Evolutionary conservation across 2,888 invertebrate genomes (phyloP), one percentile per base, ranked within the genome.

Genomic region (Lissonota sp.): DNA sequence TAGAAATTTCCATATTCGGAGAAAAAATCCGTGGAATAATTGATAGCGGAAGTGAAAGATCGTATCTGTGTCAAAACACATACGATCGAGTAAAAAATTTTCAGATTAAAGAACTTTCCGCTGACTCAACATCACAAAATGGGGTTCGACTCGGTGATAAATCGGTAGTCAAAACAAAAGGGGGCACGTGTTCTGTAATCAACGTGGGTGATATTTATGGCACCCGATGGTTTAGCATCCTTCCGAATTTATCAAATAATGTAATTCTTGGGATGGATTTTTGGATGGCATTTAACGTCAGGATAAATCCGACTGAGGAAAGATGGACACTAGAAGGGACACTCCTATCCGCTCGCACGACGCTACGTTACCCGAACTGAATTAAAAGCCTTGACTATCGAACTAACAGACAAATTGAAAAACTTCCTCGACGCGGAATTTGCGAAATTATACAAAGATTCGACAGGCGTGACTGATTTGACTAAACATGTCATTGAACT

Each of bases 401-500:
- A 46, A 0, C 60, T 58, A 10, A 37, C 6, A 37, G 49, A 73
- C 4, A 40, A 66, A 14, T 5, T 44, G 26, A 26, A 26, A 26
- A 26, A 26, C 0, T 82, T 79, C 39, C 39, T 79, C 7, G 67
- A 75, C 46, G 46, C 1, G 4, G 72, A 82, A 40, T 79, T 82
- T 51, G 57, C 49, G 39, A 79, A 79, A 57, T 62, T 79, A 6
- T 70, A 70, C 16, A 51, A 62, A 39, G 62, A 77, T 49, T 69
- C 70, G 1, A 76, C 82, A 0, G 79, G 79, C 3, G 40, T 64
- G 60, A 77, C 76, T 0, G 70, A 82, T 53, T 39, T 82, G n/a
- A 69, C 73, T 1, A 40, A 76, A 53, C 79, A 82, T 26, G 66
- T 70, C 5, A 79, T 82, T 16, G 67, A 70, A 49, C 37, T 82